Percentiles rank a stretch among this genome's conserved stretches.
phyloP scores from a whole-genome alignment of 1,140 invertebrate species.

The Spodoptera litura region DNA sequence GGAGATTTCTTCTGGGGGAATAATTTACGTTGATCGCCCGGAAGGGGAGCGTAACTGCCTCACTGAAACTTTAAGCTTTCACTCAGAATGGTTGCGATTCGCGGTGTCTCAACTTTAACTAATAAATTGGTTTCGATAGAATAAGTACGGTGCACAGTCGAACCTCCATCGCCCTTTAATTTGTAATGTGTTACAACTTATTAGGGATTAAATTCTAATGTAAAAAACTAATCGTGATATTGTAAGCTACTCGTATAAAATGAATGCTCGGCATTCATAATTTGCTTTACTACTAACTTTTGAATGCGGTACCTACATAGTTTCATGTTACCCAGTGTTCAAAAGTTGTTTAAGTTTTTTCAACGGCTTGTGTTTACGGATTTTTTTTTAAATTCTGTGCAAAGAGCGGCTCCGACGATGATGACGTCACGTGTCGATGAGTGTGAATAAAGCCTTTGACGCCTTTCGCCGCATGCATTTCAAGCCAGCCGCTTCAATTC shows the following conservation, averaged over 20 bases:
- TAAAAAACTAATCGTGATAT: neutral
- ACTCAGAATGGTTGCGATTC: conserved; percentile 78
- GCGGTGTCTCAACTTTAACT: conserved; percentile 76
- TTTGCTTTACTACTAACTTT: no score
- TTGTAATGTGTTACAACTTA: conserved; percentile 21
- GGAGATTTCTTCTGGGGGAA: conserved; percentile 72
- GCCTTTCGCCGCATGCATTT: conserved; percentile 79
- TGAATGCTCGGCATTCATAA: neutral
- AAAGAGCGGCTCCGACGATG: conserved; percentile 55
- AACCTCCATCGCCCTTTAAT: conserved; percentile 53
- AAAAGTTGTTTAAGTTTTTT: conserved; percentile 31
- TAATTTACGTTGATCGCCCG: conserved; percentile 77
- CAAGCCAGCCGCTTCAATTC: conserved; percentile 79
- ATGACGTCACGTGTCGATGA: conserved; percentile 78
- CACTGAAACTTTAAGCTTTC: conserved; percentile 83
- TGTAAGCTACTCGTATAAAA: neutral
- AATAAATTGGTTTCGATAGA: conserved; percentile 79
- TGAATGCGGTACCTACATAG: neutral
- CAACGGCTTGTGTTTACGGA: conserved; percentile 50
- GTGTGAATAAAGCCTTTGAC: conserved; percentile 83
- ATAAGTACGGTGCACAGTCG: conserved; percentile 47
- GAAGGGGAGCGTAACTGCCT: conserved; percentile 83
- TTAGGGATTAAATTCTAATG: neutral
- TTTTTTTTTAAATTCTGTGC: conserved; percentile 63
- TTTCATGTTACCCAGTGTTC: conserved; percentile 2